A percentile compares a stretch with the other conserved stretches of the same genome.
These are phyloP conservation scores for Apodemia duryi DNA, from an alignment of 2,888 invertebrate species.

Conservation along the genomic window DNA sequence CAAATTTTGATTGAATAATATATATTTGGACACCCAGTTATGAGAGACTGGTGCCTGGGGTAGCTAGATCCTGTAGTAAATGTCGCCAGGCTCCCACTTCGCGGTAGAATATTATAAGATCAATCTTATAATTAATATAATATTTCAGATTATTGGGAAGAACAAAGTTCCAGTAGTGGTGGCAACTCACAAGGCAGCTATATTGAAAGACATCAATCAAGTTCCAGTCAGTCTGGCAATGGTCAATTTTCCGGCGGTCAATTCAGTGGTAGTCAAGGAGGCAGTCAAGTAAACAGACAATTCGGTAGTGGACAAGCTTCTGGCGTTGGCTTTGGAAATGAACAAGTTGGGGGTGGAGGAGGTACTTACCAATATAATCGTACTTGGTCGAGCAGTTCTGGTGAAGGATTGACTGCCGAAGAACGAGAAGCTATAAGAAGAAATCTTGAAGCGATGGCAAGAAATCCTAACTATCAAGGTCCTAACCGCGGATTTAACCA, in stretches of 20 bases:
- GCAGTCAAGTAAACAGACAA: conserved; percentile 20
- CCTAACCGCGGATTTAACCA: conserved; percentile 30
- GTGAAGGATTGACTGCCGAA: conserved; percentile 48
- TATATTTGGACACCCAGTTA: too few relatives aligned
- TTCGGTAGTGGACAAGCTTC: conserved; percentile 12
- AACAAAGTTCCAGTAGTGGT: conserved; percentile 30
- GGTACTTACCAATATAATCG: conserved; percentile 43
- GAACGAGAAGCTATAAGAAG: conserved; percentile 53
- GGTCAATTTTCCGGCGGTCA: conserved; percentile 38
- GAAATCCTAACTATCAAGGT: conserved; percentile 32
- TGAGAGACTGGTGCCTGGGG: too few relatives aligned
- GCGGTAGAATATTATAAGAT: too few relatives aligned
- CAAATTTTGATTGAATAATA: too few relatives aligned
- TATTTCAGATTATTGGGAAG: conserved; percentile 39
- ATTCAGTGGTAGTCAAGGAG: conserved; percentile 32
- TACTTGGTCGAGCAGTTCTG: conserved; percentile 45
- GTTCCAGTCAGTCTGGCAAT: conserved; percentile 24
- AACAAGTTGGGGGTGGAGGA: conserved; percentile 30
- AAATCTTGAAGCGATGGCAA: conserved; percentile 43
- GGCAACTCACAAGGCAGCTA: conserved; percentile 30
- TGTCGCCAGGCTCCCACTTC: too few relatives aligned
- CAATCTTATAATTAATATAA: background rate
- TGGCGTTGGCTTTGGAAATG: conserved; percentile 24
- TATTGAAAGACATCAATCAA: conserved; percentile 25
- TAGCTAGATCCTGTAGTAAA: too few relatives aligned